phyloP scores from a whole-genome alignment of 2,888 invertebrate genomes.

The Lasioglossum marginatum region DNA sequence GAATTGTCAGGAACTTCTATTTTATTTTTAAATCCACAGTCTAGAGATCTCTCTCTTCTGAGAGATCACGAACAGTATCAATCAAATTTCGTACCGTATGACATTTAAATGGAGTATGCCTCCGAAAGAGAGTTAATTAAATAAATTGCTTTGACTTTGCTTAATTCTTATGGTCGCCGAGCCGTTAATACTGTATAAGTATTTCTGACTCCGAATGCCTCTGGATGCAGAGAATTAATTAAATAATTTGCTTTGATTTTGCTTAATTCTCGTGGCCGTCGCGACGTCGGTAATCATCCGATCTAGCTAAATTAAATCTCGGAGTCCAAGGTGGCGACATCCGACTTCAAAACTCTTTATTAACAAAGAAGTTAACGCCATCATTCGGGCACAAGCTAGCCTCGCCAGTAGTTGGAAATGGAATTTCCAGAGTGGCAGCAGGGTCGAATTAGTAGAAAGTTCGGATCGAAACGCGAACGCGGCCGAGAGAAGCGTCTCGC shows the following conservation, averaged over 20 bases:
- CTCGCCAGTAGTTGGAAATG: neutral
- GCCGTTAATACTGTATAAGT: neutral
- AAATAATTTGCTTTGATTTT: neutral
- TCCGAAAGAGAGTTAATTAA: too few species aligned
- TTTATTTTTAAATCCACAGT: too few species aligned
- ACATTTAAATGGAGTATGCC: neutral
- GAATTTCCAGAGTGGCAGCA: neutral
- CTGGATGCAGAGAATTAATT: neutral
- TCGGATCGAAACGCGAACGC: neutral
- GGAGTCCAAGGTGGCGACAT: neutral
- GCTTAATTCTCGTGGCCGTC: neutral
- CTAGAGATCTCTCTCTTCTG: too few species aligned
- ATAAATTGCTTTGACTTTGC: too few species aligned
- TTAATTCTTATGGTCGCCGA: too few species aligned
- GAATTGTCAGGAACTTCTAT: too few species aligned
- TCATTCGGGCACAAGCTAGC: neutral
- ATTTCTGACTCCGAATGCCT: neutral
- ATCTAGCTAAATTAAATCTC: neutral
- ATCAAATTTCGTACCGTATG: too few species aligned
- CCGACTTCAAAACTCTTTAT: neutral
- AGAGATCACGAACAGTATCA: too few species aligned
- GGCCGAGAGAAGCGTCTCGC: conserved; percentile 4
- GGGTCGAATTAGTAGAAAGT: neutral
- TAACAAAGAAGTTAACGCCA: neutral
- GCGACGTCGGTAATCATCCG: neutral